Evolutionary conservation across 2,888 invertebrate genomes (phyloP).

Genomic region (Agrypnus murinus): DNA sequence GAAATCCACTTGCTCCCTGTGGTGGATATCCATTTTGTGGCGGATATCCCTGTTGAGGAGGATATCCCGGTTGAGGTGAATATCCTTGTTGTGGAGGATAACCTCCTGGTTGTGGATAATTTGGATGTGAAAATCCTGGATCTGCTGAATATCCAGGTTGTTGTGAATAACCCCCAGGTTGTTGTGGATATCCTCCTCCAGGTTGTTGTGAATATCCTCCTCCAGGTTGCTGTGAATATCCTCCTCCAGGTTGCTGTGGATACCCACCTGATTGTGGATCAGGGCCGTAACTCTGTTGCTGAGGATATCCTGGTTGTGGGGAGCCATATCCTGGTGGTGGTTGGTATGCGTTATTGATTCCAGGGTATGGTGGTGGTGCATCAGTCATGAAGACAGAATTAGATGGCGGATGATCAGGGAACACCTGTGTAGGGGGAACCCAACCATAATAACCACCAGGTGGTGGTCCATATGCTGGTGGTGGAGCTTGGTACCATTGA

Average conservation of each 20-base stretch:
- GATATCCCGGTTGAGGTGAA: constrained; percentile 62
- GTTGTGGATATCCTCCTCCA: constrained; percentile 58
- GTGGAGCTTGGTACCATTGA: constrained; percentile 90
- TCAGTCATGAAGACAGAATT: constrained; percentile 92
- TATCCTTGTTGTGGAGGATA: constrained; percentile 65
- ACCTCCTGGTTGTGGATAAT: too few species aligned
- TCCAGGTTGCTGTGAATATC: constrained; percentile 58
- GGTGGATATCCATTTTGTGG: constrained; percentile 57
- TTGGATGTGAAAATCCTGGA: constrained; percentile 53
- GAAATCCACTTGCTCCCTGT: constrained; percentile 51
- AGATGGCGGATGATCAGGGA: constrained; percentile 82
- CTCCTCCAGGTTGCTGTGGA: constrained; percentile 48
- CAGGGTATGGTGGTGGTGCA: constrained; percentile 96
- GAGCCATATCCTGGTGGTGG: constrained; percentile 62
- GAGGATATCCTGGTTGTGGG: constrained; percentile 57
- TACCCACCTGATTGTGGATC: constrained; percentile 52
- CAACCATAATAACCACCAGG: constrained; percentile 94
- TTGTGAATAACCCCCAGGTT: constrained; percentile 56
- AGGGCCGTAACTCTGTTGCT: constrained; percentile 53
- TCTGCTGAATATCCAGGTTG: constrained; percentile 57
- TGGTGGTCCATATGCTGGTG: constrained; percentile 91
- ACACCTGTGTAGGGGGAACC: constrained; percentile 85
- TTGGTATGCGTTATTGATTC: constrained; percentile 76
- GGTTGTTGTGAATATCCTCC: constrained; percentile 52
- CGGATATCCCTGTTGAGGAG: constrained; percentile 58